phyloP scores from a whole-genome alignment of 2,797 vertebrate species.

The Hypotaenidia okinawae region DNA sequence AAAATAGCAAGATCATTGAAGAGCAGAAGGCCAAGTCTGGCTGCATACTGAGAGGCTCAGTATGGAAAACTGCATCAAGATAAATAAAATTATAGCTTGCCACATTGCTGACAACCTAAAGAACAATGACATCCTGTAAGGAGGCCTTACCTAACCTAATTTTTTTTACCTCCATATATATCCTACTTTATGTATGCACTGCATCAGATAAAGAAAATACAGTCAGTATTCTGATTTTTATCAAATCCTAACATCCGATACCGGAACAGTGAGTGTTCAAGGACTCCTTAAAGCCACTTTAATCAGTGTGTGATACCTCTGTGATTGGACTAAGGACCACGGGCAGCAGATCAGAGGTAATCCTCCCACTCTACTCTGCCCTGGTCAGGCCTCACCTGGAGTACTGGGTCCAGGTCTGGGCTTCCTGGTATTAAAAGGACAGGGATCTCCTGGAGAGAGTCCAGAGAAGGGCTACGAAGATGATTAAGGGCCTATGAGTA shows the following conservation, averaged over 20 bases:
- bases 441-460: too few relatives aligned
- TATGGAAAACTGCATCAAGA: neutral
- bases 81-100: neutral
- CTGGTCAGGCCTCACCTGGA: too few relatives aligned
- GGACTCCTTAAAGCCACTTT: neutral
- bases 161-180: neutral
- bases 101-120: neutral
- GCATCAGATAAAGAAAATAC: neutral
- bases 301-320: neutral
- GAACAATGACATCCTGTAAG: neutral
- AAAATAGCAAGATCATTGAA: neutral
- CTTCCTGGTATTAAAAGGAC: too few relatives aligned
- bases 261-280: accelerated
- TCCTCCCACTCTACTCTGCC: too few relatives aligned
- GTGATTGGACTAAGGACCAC: too few relatives aligned
- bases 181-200: neutral
- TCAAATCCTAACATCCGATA: neutral
- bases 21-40: neutral
- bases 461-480: too few relatives aligned
- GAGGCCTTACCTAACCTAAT: neutral
- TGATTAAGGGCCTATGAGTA: too few relatives aligned
- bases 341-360: too few relatives aligned
- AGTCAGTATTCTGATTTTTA: neutral
- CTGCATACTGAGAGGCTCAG: neutral
- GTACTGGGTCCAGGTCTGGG: too few relatives aligned